These are phyloP conservation scores for Malurus melanocephalus DNA, from an alignment of 2,113 vertebrate species.

Conservation along the genomic window DNA sequence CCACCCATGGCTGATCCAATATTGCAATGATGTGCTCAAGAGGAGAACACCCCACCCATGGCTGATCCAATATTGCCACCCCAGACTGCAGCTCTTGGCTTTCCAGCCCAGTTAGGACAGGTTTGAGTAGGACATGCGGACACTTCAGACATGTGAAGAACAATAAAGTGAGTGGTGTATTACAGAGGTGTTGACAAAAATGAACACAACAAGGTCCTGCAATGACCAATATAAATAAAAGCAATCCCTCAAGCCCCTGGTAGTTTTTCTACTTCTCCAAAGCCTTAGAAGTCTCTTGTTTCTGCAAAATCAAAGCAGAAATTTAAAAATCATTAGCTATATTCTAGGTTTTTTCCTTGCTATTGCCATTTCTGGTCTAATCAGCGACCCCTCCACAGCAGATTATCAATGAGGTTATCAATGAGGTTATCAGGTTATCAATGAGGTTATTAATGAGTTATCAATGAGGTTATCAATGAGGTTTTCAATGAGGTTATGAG, in stretches of 20 bases:
- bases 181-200: background rate
- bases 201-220: background rate
- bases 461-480: too few relatives aligned
- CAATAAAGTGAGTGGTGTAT: background rate
- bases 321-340: background rate
- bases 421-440: too few relatives aligned
- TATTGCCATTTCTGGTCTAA: background rate
- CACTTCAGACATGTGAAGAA: background rate
- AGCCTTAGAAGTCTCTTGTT: background rate
- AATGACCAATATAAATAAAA: background rate
- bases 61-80: background rate
- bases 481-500: too few relatives aligned
- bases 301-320: background rate
- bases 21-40: background rate
- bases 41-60: fast-evolving
- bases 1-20: too few relatives aligned
- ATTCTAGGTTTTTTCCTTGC: background rate
- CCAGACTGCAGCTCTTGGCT: background rate
- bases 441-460: too few relatives aligned
- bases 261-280: background rate
- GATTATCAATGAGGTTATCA: too few relatives aligned
- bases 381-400: background rate
- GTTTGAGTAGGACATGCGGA: background rate
- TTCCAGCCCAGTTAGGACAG: fast-evolving
- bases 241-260: background rate